Evolutionary conservation across 2,888 invertebrate species (phyloP).

Genomic region (Argyra leucocephala): DNA sequence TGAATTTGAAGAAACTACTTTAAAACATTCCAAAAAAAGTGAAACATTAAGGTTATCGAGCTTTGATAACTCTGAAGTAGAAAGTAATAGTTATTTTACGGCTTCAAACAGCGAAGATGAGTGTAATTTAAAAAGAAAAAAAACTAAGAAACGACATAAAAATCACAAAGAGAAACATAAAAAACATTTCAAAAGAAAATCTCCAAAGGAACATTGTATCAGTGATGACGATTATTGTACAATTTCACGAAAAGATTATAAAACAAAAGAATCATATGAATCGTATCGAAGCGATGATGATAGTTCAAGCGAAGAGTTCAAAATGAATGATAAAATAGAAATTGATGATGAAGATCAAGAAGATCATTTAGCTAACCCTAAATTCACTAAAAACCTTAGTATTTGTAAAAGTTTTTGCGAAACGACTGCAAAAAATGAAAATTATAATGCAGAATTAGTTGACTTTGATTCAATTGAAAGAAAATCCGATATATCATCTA

Average conservation of each 20-base stretch:
- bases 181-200: background rate
- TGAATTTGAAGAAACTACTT: background rate
- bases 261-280: no score
- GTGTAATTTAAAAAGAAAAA: background rate
- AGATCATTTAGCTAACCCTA: background rate
- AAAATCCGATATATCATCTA: background rate
- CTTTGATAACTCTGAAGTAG: background rate
- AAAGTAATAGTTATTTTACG: background rate
- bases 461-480: background rate
- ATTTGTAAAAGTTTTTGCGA: background rate
- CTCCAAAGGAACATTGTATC: background rate
- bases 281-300: background rate
- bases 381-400: no score
- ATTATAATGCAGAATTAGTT: background rate
- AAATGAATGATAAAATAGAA: background rate
- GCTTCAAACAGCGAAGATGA: background rate
- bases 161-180: background rate
- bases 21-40: background rate
- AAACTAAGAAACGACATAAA: background rate
- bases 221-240: background rate
- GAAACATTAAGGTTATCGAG: background rate
- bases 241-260: no score
- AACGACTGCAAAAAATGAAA: background rate
- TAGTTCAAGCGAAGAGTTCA: background rate
- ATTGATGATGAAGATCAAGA: background rate